Evolutionary conservation across 2,888 invertebrate species (phyloP).

Genomic region (Caenorhabditis sulstoni): DNA sequence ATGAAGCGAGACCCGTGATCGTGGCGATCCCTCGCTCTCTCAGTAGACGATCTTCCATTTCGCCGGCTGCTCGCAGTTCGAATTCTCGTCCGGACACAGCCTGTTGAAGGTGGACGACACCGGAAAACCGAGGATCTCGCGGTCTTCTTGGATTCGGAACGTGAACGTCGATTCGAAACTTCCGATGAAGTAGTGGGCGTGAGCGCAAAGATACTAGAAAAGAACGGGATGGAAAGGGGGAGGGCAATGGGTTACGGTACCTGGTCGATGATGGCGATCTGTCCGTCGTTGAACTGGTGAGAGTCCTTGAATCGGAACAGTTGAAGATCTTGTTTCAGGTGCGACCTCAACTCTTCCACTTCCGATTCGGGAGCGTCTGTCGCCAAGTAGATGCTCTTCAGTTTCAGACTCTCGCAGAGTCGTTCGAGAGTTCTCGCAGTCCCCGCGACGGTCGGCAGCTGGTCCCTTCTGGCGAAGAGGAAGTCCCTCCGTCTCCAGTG

Average conservation of each 20-base stretch:
- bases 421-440: conserved; percentile 83
- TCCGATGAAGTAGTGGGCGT: conserved; percentile 87
- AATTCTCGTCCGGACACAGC: conserved; percentile 84
- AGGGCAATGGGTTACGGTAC: conserved; percentile 16
- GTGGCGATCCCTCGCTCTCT: too few relatives aligned
- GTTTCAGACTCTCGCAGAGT: conserved; percentile 52
- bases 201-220: conserved; percentile 91
- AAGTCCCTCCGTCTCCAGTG: conserved; percentile 94
- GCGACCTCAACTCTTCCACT: conserved; percentile 81
- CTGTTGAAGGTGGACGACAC: conserved; percentile 90
- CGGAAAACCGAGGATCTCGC: conserved; percentile 93
- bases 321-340: conserved; percentile 80
- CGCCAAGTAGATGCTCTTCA: conserved; percentile 71
- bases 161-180: conserved; percentile 96
- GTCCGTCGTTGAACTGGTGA: conserved; percentile 70
- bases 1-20: conserved; percentile 8
- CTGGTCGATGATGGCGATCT: conserved; percentile 77
- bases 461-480: conserved; percentile 86
- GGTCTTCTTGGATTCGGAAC: conserved; percentile 95
- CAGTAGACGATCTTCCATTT: conserved; percentile 84
- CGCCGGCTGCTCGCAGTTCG: conserved; percentile 87
- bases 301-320: conserved; percentile 55
- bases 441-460: conserved; percentile 88
- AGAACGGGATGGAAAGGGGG: not conserved
- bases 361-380: conserved; percentile 80